These are phyloP conservation scores for Hetaerina americana DNA, from an alignment of 1,140 invertebrate genomes.

Conservation along the genomic window DNA sequence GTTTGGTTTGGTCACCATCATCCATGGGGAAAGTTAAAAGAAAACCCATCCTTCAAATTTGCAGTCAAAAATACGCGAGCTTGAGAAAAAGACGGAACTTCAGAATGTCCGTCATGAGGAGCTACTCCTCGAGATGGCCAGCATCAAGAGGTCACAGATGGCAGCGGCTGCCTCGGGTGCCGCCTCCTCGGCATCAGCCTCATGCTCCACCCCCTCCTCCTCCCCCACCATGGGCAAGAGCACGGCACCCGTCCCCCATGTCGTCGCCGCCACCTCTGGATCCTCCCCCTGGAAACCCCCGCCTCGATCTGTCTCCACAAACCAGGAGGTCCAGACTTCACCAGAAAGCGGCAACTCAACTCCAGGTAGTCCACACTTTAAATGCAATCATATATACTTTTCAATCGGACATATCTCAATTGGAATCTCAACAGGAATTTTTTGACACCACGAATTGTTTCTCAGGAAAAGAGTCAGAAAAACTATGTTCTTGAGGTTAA, in stretches of 20 bases:
- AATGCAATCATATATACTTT: too few species aligned
- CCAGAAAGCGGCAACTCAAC: slow-evolving; percentile 18
- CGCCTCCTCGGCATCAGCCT: slow-evolving; percentile 8
- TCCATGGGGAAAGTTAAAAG: too few species aligned
- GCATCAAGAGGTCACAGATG: slow-evolving; percentile 27
- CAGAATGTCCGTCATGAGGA: slow-evolving; percentile 83
- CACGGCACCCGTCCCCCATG: background rate
- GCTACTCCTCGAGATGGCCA: slow-evolving; percentile 68
- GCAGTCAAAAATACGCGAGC: slow-evolving; percentile 66
- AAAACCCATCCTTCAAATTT: slow-evolving; percentile 1
- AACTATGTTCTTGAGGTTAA: too few species aligned
- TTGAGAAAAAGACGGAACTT: slow-evolving; percentile 70
- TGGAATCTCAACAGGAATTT: too few species aligned
- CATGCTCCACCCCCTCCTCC: background rate
- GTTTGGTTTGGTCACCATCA: slow-evolving; percentile 26
- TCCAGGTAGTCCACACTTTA: too few species aligned
- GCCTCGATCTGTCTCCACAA: slow-evolving; percentile 5
- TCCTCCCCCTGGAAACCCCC: slow-evolving; percentile 8
- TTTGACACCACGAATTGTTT: too few species aligned
- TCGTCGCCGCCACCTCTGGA: background rate
- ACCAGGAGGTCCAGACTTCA: slow-evolving; percentile 17
- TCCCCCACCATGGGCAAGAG: background rate
- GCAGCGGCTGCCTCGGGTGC: slow-evolving; percentile 19
- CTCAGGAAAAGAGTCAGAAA: too few species aligned
- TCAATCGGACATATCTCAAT: too few species aligned